Evolutionary conservation across 2,797 vertebrate species (phyloP), one percentile per base, ranked within the genome.

Genomic region (Cyprinodon diabolis): DNA sequence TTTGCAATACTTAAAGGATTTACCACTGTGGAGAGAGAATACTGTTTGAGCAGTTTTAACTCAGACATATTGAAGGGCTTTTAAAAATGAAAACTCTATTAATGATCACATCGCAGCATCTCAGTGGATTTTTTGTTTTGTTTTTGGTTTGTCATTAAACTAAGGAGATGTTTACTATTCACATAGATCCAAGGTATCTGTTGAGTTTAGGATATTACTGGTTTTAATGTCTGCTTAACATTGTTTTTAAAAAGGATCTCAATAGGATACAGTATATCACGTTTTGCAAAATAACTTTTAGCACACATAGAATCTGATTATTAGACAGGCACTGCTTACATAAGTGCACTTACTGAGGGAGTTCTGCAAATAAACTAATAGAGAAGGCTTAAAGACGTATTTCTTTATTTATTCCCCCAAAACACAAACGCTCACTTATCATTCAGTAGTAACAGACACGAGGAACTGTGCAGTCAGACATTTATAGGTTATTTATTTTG

Each of bases 381-480:
- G 72, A 45, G 0, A 1, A 78, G 2, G 75, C 57, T 84, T 88
- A 83, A 72, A 73, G 68, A 83, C 70, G 69, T 51, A 45, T 93
- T 43, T 63, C 60, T 63, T 93, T 92, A 93, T 93, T 93, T 69
- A 23, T 57, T 69, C 87, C 85, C 43, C 82, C 77, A 71, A 81
- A 81, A 74, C 43, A 66, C 81, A 82, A 79, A 82, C 83, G 72
- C 68, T 72, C 82, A 78, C 17, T 0, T 74, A 75, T 40, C 70
- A 75, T 72, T 79, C 79, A 81, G 70, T 65, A 71, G 47, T 67
- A 69, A 83, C 72, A 86, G 45, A 87, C 77, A 79, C 65, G 66
- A 68, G 68, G 52, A 75, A 63, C 63, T 84, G 68, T 81, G 76
- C 69, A 68, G 55, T 66, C 72, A 77, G 72, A 86, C 58, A 7